A percentile compares a stretch with the other conserved stretches of the same genome.
These are phyloP conservation scores for Spea bombifrons DNA, from an alignment of 2,113 vertebrate genomes.

Conservation along the genomic window DNA sequence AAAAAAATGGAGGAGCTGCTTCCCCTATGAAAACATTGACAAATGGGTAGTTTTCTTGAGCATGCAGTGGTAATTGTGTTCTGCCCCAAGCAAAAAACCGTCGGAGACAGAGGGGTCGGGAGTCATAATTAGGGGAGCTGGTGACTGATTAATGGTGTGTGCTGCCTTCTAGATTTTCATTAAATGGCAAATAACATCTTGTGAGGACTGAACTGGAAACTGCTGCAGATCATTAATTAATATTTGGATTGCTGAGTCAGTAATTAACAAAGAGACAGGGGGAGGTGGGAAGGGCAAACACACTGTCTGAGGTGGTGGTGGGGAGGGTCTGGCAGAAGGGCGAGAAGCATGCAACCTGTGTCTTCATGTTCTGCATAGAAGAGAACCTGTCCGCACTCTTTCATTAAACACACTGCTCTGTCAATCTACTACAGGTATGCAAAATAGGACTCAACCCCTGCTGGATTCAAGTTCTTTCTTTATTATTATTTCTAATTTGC, in stretches of 20 bases:
- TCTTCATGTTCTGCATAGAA: too few species aligned
- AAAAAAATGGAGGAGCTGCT: too few species aligned
- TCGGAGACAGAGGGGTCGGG: neutral
- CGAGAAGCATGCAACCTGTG: neutral
- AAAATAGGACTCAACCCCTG: too few species aligned
- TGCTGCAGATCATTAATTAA: conserved; percentile 36
- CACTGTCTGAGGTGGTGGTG: neutral
- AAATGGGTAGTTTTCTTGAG: neutral
- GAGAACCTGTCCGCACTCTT: too few species aligned
- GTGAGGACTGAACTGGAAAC: conserved; percentile 2
- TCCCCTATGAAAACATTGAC: too few species aligned
- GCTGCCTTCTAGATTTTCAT: conserved; percentile 23
- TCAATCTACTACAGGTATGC: too few species aligned
- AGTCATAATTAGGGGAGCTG: conserved; percentile 26
- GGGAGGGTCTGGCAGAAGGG: neutral
- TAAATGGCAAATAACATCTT: conserved; percentile 36
- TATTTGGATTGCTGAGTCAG: conserved; percentile 27
- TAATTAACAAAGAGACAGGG: conserved; percentile 30
- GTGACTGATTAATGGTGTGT: conserved; percentile 29
- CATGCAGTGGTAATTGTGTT: neutral
- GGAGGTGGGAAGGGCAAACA: neutral
- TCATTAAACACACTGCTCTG: too few species aligned
- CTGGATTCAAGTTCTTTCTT: too few species aligned
- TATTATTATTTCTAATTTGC: too few species aligned
- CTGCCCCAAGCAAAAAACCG: neutral